Evolutionary conservation across 2,113 vertebrate species (phyloP), one percentile per base, ranked within the genome.

Genomic region (Pipra filicauda): DNA sequence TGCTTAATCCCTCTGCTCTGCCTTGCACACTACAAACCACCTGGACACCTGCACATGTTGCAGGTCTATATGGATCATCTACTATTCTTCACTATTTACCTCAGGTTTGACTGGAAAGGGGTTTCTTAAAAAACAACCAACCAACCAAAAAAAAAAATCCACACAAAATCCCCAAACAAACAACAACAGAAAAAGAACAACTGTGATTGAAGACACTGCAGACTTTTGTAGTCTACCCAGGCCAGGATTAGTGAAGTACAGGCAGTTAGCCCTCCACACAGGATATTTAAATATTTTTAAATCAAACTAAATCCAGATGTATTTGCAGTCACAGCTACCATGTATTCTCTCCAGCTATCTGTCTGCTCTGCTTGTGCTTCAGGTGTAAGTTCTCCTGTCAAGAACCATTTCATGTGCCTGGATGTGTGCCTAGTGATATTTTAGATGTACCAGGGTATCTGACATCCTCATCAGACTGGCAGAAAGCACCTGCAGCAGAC

Each of bases 21-120:
- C 19, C n/a, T 81, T 70, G 55, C 3, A 4, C 23, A 8, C 26
- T 57, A 31, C 30, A 73, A 39, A 21, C 9, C 21, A 48, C 24
- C 2, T 17, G 6, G 67, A 11, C 8, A 31, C 15, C n/a, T 10
- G 19, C 7, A 8, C 1, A 0, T 31, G 16, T 49, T 57, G 17
- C 8, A 15, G 17, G 30, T 46, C 67, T 65, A 6, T 43, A 30
- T 19, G 27, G 15, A 44, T 41, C 14, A 31, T 27, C 37, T 66
- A 12, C 6, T 24, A 21, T 51, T 83, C 17, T 51, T 33, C 9
- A 15, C 5, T 27, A 6, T 44, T 57, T 72, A 51, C 31, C 11
- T 67, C 19, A 57, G 24, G 6, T 11, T 16, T 57, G 26, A 57
- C 7, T 62, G 27, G 55, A 26, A 72, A 37, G 6, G 3, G 2